Base-by-base conservation (phyloP, 2,113 vertebrate species). In the Polypterus bichir region DNA sequence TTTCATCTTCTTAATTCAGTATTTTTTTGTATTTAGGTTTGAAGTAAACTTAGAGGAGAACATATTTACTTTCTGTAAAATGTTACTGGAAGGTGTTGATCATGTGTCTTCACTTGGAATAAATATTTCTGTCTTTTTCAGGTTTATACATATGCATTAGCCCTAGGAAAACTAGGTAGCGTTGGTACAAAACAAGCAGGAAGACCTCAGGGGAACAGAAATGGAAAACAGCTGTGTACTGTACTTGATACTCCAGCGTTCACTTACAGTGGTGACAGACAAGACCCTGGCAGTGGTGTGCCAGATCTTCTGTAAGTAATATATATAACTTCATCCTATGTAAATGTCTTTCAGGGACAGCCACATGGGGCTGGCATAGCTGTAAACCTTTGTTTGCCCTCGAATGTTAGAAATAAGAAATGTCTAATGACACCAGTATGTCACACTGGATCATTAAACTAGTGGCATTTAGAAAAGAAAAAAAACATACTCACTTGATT, bases 61-160 rank as follows among this genome's bases (percentile, higher is more conserved):
- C 27, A 27, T 27, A 27, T 27, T 27, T 27, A 27, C 27, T 27
- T 27, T 27, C 1, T 27, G 27, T 27, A 27, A 27, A 27, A 27
- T 1, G 27, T 27, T 27, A 27, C 27, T 27, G 27, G 27, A 27
- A 27, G 27, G 27, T 27, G 27, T 27, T 27, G 27, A 27, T 27
- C 27, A 27, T 27, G 27, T 27, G 27, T 27, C 27, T 27, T 27
- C 2, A 27, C 27, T 27, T n/a, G 54, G 46, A 59, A 48, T 60
- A 61, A 67, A 59, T 66, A 8, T 65, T 76, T 9, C 78, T 69
- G 62, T 76, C 73, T 77, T 69, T 62, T 80, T 87, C 84, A 98
- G 95, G 76, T 97, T 67, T 81, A 73, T 70, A 85, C 82, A 71
- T 98, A 97, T 79, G 83, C 84, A 59, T 83, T 78, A 64, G 84